Base-by-base conservation (phyloP, 2,888 invertebrate species). In the Sarcophaga caerulescens region DNA sequence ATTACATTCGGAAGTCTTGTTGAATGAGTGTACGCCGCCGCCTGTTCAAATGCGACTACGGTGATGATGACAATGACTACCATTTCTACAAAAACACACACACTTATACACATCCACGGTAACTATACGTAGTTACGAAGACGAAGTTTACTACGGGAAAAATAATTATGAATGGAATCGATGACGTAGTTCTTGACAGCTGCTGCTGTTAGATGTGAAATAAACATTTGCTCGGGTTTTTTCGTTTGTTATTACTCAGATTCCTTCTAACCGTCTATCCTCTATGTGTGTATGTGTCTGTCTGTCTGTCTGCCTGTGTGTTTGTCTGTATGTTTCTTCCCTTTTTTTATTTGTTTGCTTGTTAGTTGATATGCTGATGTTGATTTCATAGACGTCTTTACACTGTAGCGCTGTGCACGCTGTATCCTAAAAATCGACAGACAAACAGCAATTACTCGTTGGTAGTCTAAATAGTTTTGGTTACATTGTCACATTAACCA, bases 181-280 rank as follows among this genome's bases (percentile, higher is more conserved):
- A 90, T 92, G 92, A 91, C 92, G 89, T 90, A 91, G 92, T 89
- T 89, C 89, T 91, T 91, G 92, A 92, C 91, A 92, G 91, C 92
- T 92, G 91, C 92, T 92, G 91, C 90, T 90, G 90, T 90, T 90
- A 89, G 87, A 86, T 88, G 88, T 35, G 88, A 86, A 81, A 74
- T 70, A 83, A 86, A 85, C 68, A 77, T 81, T 84, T 79, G 62
- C 63, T 8, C 35, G 35, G 8, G 6, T 35, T 35, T 35, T 35
- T 1, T 1, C 0, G 6, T 35, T 35, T 52, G 4, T 5, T 52
- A 52, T 5, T 52, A 17, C 52, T 52, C 52, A 52, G 52, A 35
- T 35, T 35, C 35, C 35, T 5, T 35, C 35, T 35, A 35, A 6
- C 5, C 35, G 35, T 35, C 35, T 35, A 35, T 2, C 10, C 35